Base-by-base conservation (phyloP, 2,113 vertebrate genomes). In the Apodemus sylvaticus region DNA sequence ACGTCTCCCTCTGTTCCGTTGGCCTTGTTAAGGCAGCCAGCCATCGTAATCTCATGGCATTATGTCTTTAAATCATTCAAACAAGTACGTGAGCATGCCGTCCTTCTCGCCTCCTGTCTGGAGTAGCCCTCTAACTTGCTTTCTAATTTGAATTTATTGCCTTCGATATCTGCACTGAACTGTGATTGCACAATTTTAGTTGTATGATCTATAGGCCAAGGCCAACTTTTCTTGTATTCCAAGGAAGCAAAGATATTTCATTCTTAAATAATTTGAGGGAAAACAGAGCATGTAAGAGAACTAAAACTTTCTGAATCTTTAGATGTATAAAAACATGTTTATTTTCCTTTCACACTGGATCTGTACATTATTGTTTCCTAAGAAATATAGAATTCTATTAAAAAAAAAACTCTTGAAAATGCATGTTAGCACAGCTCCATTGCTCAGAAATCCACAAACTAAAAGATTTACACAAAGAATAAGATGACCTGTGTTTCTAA, bases 111-210 rank as follows among this genome's bases (percentile, higher is more conserved):
- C 92, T 42, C 13, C 39, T 71, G 36, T 77, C 9, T 91, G 71
- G 51, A 45, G 24, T 83, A 73, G 22, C 10, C 78, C 19, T 91
- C 31, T 92, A 79, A 78, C 13, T 89, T 91, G 26, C 74, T 64
- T 93, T 70, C 42, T 95, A 91, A 85, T 88, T 87, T 92, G 83
- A 95, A 95, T 90, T 93, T 93, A 85, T 96, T 90, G 29, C 45
- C n/a, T 96, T 82, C 34, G 39, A 60, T 93, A 17, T 68, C 58
- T 91, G 29, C 62, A 36, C 39, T 34, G 26, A 95, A 5, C 4
- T 81, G 5, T 64, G 42, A 90, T 79, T 90, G 17, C 86, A 22
- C 24, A 45, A 88, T 93, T 97, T 97, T 89, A 89, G 93, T 87
- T 90, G 90, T 55, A 92, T 91, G 94, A 5, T 74, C 36, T 79